These are phyloP conservation scores for Trichopria drosophilae DNA, from an alignment of 2,888 invertebrate species.

Conservation along the genomic window DNA sequence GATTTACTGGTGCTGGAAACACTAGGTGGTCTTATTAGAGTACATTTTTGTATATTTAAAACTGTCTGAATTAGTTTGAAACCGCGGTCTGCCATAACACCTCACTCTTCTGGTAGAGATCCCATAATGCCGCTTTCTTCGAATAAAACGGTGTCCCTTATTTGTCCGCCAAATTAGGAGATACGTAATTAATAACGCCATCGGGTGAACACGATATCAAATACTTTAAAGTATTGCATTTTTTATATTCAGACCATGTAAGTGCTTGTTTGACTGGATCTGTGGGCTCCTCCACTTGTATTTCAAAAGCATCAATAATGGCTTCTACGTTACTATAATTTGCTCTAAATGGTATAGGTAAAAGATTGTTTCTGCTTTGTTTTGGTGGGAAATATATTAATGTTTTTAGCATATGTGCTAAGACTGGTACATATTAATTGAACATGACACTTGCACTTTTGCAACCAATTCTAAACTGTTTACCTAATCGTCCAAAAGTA, in stretches of 20 bases:
- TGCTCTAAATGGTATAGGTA: slow-evolving; percentile 9
- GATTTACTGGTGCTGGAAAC: slow-evolving; percentile 18
- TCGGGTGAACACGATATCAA: slow-evolving; percentile 10
- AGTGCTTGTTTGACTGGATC: slow-evolving; percentile 12
- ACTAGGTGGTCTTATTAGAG: slow-evolving; percentile 22
- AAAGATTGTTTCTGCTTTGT: neutral
- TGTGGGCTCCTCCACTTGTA: slow-evolving; percentile 8
- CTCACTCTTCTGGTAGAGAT: slow-evolving; percentile 11
- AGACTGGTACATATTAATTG: slow-evolving; percentile 4
- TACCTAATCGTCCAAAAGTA: slow-evolving; percentile 12
- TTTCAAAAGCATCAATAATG: slow-evolving; percentile 8
- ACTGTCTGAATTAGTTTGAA: slow-evolving; percentile 26
- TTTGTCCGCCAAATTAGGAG: slow-evolving; percentile 14
- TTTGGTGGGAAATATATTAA: neutral
- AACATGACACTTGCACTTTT: slow-evolving; percentile 19
- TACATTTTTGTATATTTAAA: slow-evolving; percentile 10
- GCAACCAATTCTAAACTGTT: slow-evolving; percentile 12
- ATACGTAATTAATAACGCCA: slow-evolving; percentile 14
- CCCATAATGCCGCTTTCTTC: slow-evolving; percentile 9
- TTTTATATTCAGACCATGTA: slow-evolving; percentile 26
- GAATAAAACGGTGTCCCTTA: slow-evolving; percentile 5
- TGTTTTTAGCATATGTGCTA: slow-evolving; percentile 22
- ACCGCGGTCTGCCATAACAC: slow-evolving; percentile 27
- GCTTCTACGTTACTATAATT: slow-evolving; percentile 2
- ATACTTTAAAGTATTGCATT: slow-evolving; percentile 25